Base-by-base conservation (phyloP, 1,140 invertebrate genomes). In the Drosophila baimaii region DNA sequence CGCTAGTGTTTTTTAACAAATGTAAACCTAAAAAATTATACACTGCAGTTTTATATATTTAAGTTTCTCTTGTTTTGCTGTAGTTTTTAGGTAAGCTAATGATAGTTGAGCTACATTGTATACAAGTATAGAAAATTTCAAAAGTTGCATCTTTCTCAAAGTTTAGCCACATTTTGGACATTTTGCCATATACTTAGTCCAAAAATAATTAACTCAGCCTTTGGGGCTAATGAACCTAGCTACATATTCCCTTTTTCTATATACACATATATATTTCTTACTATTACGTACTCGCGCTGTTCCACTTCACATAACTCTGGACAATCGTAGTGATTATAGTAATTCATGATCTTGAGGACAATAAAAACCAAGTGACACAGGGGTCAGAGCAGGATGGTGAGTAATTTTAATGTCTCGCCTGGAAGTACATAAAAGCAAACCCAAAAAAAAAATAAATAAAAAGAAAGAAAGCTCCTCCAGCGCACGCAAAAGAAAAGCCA, bases 391-490 rank as follows among this genome's bases (percentile, higher is more conserved):
- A 51, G 44, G 7, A 37, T 15, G 35, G 54, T 21, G 44, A 62
- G 69, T 73, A 54, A 73, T 73, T 73, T 73, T 73, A 73, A 73
- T 73, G 70, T 61, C 69, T 73, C 68, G 68, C 68, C 65, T 49
- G 68, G 66, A 71, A 71, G 51, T 71, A 71, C 68, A 58, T 71
- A 71, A 71, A 71, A 70, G 65, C 19, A 27, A 10, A 15, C 19
- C 17, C 3, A 51, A 52, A 52, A 12, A 12, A 52, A 31, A 13
- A 37, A 17, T 5, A 10, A 13, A 10, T 8, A 4, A 21, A 33
- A 12, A 25, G 19, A 8, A 15, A 15, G 29, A 46, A 37, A 15
- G 37, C 44, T 21, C 12, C 23, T 29, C 5, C 27, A 37, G 66
- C 23, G 66, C 69, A 59, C 69, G 69, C 66, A 72, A 72, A 46